A percentile compares a stretch with the other conserved stretches of the same genome.
Evolutionary conservation across 2,888 invertebrate genomes (phyloP).

Genomic region (Ormyrus labotus): DNA sequence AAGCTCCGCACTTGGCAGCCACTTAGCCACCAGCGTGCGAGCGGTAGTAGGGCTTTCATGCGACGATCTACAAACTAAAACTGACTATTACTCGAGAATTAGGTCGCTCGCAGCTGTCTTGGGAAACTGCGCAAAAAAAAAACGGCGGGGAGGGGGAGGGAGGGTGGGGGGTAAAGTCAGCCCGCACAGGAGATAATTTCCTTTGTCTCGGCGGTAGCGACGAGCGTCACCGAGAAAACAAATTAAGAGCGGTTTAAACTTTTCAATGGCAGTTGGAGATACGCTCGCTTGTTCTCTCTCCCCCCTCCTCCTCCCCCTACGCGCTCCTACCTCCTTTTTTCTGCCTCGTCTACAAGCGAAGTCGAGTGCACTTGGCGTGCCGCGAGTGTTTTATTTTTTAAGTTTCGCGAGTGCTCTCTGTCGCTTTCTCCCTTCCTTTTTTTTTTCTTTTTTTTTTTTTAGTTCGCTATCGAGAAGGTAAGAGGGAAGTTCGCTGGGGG

Average conservation of each 20-base stretch:
- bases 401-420: too few relatives aligned
- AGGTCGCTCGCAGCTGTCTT: not conserved
- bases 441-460: too few relatives aligned
- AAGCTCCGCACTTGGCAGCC: too few relatives aligned
- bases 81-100: slow-evolving; percentile 10
- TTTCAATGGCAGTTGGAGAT: not conserved
- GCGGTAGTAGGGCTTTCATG: not conserved
- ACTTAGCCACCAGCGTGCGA: too few relatives aligned
- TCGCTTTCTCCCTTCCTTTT: too few relatives aligned
- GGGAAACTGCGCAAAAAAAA: not conserved
- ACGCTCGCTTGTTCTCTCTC: too few relatives aligned
- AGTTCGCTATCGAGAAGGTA: too few relatives aligned
- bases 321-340: not conserved
- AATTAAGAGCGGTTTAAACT: slow-evolving; percentile 39
- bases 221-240: slow-evolving; percentile 8
- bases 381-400: not conserved
- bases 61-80: not conserved
- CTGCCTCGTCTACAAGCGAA: not conserved
- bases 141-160: too few relatives aligned
- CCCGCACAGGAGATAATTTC: too few relatives aligned
- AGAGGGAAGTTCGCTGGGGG: too few relatives aligned
- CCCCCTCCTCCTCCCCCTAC: too few relatives aligned
- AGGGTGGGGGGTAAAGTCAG: too few relatives aligned
- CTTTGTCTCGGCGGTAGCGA: slow-evolving; percentile 13
- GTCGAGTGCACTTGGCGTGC: slow-evolving; percentile 2